Base-by-base conservation (phyloP, 2,797 vertebrate species). In the Danio kyathit region DNA sequence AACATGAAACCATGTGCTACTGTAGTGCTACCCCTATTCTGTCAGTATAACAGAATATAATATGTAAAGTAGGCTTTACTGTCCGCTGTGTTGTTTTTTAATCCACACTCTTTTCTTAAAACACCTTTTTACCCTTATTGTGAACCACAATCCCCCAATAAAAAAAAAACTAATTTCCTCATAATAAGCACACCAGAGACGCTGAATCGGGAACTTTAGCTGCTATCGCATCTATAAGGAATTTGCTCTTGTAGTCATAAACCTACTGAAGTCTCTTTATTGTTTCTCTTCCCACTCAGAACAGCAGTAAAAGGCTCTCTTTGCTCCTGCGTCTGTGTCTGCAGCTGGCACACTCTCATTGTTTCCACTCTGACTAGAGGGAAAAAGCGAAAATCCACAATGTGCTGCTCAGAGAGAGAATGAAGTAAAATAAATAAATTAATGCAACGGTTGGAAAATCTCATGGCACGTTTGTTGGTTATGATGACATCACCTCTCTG, bases 361-460 rank as follows among this genome's bases (percentile, higher is more conserved):
- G 69, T 87, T 87, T 87, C 86, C 86, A 87, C 65, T 83, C 74
- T 83, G 76, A 86, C 78, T 67, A 61, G 65, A 79, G 74, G 60
- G 74, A 66, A 29, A 54, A 81, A 84, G 63, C 46, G 64, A 60
- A 76, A 80, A 75, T 72, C 38, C 60, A 65, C 63, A 82, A 38
- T 79, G 70, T 83, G 81, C 83, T 64, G 44, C 79, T 83, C 52
- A 74, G 78, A 79, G 66, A 29, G 3, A 83, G 75, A 60, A 52
- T 29, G 69, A 72, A 70, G 76, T 59, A 60, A 70, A 51, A 17
- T 49, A 79, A 66, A 75, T 63, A 21, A 48, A 72, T 75, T 51
- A 69, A 38, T 56, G 74, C n/a, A 70, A 61, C 43, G 59, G 78
- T 82, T 73, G 78, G 83, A 81, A 86, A 79, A 83, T 83, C 69